Evolutionary conservation across 2,888 invertebrate genomes (phyloP), one percentile per base, ranked within the genome.

Genomic region (Nesidiocoris tenuis): DNA sequence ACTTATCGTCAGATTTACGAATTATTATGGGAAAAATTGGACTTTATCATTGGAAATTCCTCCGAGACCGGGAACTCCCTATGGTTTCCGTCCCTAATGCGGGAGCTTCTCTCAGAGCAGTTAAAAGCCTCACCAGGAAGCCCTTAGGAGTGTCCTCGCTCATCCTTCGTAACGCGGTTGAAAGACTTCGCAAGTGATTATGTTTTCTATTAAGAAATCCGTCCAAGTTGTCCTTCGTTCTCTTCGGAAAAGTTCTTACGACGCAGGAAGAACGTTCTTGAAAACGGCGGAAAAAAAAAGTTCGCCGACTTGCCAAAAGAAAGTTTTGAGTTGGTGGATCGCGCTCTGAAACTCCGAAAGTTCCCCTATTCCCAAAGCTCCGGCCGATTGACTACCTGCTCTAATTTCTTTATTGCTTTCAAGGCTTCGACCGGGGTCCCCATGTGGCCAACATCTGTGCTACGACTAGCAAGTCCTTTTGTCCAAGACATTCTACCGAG

Each of bases 371-470:
- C 2, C 39, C 5, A 39, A 39, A 23, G 25, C 17, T 54, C 23
- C 63, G 55, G 25, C 55, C 63, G 21, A 72, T 61, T 61, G 72
- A 72, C 72, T 72, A 72, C 72, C 72, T 72, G 72, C 72, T 72
- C 63, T 72, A 63, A 72, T 72, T 72, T 63, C 72, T 72, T 72
- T 63, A 63, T 63, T 61, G 61, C 61, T 63, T 61, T 61, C 19
- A 24, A 19, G 19, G 54, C 18, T 25, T 61, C 39, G 39, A 12
- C 39, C 39, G 21, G n/a, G 3, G 21, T 39, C 7, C 61, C 63
- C 72, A 72, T 72, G 72, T 72, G 72, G 72, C 54, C 54, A 39
- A 55, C 72, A 72, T 72, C 72, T 72, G 72, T 54, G 72, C 63
- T n/a, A 24, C 2, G n/a, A 21, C 61, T 61, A 7, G 39, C 39